A percentile compares a stretch with the other conserved stretches of the same genome.
Evolutionary conservation across 2,797 vertebrate species (phyloP).

Genomic region (Xyrichtys novacula): DNA sequence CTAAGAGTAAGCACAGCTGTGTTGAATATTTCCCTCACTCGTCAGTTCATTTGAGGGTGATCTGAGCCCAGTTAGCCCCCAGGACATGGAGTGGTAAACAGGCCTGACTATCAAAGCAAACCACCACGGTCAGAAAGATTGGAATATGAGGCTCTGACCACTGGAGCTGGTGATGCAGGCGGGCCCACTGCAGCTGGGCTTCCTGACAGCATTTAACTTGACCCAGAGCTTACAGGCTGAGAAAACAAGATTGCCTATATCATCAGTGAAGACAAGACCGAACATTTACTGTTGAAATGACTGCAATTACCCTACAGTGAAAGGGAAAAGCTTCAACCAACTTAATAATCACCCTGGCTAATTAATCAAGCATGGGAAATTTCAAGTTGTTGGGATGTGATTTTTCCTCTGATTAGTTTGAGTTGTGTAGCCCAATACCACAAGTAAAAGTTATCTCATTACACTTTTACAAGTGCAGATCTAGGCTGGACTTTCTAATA

Average conservation of each 20-base stretch:
- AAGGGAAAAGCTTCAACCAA: slow-evolving; percentile 46
- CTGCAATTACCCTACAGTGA: slow-evolving; percentile 46
- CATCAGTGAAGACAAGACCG: slow-evolving; percentile 46
- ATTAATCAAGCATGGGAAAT: slow-evolving; percentile 22
- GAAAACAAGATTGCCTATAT: slow-evolving; percentile 55
- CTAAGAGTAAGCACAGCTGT: slow-evolving; percentile 81
- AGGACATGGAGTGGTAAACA: slow-evolving; percentile 82
- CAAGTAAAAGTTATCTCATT: too few species aligned
- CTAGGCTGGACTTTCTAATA: too few species aligned
- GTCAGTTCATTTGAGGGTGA: slow-evolving; percentile 84
- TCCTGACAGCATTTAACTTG: slow-evolving; percentile 54
- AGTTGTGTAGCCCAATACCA: too few species aligned
- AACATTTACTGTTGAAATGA: slow-evolving; percentile 53
- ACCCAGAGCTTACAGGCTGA: slow-evolving; percentile 55
- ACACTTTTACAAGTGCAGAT: too few species aligned
- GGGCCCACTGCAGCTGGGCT: slow-evolving; percentile 51
- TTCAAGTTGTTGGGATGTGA: slow-evolving; percentile 6
- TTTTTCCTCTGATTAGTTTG: not conserved
- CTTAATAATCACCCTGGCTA: slow-evolving; percentile 38
- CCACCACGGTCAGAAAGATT: slow-evolving; percentile 75
- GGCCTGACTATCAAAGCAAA: slow-evolving; percentile 85
- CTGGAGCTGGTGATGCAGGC: slow-evolving; percentile 57
- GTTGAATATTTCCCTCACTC: slow-evolving; percentile 87
- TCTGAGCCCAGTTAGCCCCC: slow-evolving; percentile 79
- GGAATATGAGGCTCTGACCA: slow-evolving; percentile 79